Evolutionary conservation across 23 tunicate species (phyloP).

Genomic region (Ciona savignyi): DNA sequence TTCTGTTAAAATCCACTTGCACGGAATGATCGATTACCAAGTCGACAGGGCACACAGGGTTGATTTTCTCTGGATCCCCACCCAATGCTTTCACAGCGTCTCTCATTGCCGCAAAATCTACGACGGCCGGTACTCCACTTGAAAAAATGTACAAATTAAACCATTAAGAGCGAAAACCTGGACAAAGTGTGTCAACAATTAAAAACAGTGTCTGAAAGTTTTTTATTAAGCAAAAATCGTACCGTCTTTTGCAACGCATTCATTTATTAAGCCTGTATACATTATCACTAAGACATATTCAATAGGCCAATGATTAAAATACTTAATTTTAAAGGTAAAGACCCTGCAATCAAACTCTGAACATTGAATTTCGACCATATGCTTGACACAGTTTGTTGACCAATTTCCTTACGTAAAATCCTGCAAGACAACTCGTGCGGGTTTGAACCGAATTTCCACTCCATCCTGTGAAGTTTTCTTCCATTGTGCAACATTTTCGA

Average conservation of each 20-base stretch:
- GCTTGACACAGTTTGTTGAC: neutral
- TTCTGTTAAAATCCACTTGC: conserved; percentile 90
- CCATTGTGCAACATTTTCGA: conserved; percentile 64
- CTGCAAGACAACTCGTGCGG: conserved; percentile 83
- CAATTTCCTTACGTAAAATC: conserved; percentile 79
- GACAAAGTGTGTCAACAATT: too few relatives aligned
- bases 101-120: conserved; percentile 99
- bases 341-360: neutral
- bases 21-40: conserved; percentile 98
- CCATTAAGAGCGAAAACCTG: too few relatives aligned
- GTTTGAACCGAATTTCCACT: conserved; percentile 77
- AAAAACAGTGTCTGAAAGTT: too few relatives aligned
- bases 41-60: conserved; percentile 98
- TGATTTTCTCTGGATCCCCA: conserved; percentile 88
- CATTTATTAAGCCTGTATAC: too few relatives aligned
- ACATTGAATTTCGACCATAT: neutral
- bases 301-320: too few relatives aligned
- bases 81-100: conserved; percentile 85
- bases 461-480: conserved; percentile 46
- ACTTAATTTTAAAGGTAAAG: neutral
- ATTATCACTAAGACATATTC: too few relatives aligned
- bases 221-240: too few relatives aligned
- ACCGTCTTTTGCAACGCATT: too few relatives aligned
- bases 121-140: conserved; percentile 98
- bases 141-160: neutral